These are phyloP conservation scores for Melitaea athalia DNA, from an alignment of 2,888 invertebrate genomes.

Conservation along the genomic window DNA sequence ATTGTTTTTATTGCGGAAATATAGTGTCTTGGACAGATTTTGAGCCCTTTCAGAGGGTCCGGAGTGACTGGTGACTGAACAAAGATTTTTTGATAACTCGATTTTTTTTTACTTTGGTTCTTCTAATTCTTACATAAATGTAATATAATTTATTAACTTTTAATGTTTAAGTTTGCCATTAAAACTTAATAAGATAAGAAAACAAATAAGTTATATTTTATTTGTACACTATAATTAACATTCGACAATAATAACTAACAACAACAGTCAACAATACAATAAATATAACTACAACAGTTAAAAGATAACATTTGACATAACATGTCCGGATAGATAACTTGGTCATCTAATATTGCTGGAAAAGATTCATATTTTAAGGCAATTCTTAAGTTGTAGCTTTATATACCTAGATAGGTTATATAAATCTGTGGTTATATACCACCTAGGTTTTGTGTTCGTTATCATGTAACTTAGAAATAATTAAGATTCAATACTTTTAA, in stretches of 20 bases:
- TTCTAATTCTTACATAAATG: background rate
- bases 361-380: background rate
- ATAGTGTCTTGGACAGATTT: conserved; percentile 25
- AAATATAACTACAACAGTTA: background rate
- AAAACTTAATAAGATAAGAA: too few species aligned
- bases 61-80: conserved; percentile 3
- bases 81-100: conserved; percentile 7
- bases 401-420: too few species aligned
- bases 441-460: too few species aligned
- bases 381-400: background rate
- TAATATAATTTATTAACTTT: too few species aligned
- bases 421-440: too few species aligned
- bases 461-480: too few species aligned
- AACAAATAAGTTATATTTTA: too few species aligned
- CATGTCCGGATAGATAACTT: background rate
- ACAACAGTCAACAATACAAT: conserved; percentile 3
- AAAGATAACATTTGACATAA: conserved; percentile 3
- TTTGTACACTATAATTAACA: background rate
- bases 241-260: background rate
- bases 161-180: too few species aligned
- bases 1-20: conserved; percentile 35
- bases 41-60: conserved; percentile 14
- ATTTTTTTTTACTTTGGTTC: background rate
- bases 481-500: too few species aligned
- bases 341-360: background rate